These are phyloP conservation scores for Harpalus rufipes DNA, from an alignment of 2,888 invertebrate species.

Conservation along the genomic window DNA sequence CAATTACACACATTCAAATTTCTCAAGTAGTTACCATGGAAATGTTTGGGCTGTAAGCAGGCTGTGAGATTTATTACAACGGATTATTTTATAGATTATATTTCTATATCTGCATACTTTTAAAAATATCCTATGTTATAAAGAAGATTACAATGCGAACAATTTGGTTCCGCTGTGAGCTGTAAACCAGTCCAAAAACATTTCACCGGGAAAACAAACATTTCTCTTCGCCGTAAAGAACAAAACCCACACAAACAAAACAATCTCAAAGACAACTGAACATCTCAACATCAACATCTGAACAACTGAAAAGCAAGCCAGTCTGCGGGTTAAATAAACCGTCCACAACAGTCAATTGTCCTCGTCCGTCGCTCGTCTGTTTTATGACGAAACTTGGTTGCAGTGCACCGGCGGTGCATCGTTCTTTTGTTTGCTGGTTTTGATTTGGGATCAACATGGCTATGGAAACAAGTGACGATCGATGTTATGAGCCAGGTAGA, in stretches of 20 bases:
- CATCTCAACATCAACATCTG: conserved; percentile 17
- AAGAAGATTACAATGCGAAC: background rate
- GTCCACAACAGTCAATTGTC: conserved; percentile 52
- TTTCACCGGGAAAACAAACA: background rate
- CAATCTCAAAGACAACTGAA: conserved; percentile 32
- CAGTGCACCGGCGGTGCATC: background rate
- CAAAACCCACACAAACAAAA: conserved; percentile 33
- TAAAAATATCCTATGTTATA: background rate
- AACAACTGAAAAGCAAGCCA: background rate
- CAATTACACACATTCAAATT: too few species aligned
- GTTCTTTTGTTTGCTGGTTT: conserved; percentile 34
- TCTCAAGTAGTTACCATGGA: too few species aligned
- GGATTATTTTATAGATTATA: too few species aligned
- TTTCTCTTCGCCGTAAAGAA: background rate
- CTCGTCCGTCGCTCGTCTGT: conserved; percentile 21
- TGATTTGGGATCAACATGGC: conserved; percentile 53
- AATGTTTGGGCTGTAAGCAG: too few species aligned
- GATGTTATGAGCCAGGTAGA: conserved; percentile 1
- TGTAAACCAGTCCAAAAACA: background rate
- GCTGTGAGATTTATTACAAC: too few species aligned
- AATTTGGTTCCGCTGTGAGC: background rate
- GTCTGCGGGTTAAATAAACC: conserved; percentile 50
- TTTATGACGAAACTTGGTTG: conserved; percentile 44
- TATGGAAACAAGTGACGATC: conserved; percentile 39
- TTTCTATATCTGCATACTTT: background rate